These are phyloP conservation scores for Tenthredo livida DNA, from an alignment of 2,888 invertebrate species.

Conservation along the genomic window DNA sequence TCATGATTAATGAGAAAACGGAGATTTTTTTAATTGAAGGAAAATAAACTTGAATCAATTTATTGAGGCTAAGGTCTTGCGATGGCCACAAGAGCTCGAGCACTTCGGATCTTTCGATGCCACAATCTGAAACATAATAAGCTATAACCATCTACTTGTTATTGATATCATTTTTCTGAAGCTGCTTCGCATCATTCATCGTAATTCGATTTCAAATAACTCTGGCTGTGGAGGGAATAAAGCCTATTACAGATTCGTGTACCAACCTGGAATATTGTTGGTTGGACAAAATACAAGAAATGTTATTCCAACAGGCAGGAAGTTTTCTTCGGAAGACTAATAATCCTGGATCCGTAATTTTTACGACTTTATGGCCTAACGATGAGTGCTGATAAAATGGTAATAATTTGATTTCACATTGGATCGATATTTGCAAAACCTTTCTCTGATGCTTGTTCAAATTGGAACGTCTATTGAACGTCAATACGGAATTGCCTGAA, in stretches of 20 bases:
- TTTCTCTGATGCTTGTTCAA: background rate
- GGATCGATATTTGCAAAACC: background rate
- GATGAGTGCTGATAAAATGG: background rate
- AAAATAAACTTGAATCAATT: background rate
- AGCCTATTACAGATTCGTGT: background rate
- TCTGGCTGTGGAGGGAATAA: background rate
- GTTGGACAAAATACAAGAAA: background rate
- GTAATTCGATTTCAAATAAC: background rate
- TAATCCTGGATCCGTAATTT: background rate
- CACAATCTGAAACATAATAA: background rate
- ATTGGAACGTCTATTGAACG: background rate
- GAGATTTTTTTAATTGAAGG: constrained; percentile 10
- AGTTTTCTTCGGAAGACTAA: background rate
- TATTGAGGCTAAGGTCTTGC: background rate
- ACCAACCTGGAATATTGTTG: background rate
- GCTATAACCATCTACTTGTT: background rate
- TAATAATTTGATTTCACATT: background rate
- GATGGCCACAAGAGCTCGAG: background rate
- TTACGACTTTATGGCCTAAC: background rate
- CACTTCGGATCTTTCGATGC: background rate
- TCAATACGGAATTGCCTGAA: constrained; percentile 4
- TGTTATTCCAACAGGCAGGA: background rate
- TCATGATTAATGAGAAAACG: background rate
- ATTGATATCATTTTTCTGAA: constrained; percentile 1
- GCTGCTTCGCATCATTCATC: background rate